phyloP scores from a whole-genome alignment of 2,888 invertebrate species.

The Spodoptera picta region DNA sequence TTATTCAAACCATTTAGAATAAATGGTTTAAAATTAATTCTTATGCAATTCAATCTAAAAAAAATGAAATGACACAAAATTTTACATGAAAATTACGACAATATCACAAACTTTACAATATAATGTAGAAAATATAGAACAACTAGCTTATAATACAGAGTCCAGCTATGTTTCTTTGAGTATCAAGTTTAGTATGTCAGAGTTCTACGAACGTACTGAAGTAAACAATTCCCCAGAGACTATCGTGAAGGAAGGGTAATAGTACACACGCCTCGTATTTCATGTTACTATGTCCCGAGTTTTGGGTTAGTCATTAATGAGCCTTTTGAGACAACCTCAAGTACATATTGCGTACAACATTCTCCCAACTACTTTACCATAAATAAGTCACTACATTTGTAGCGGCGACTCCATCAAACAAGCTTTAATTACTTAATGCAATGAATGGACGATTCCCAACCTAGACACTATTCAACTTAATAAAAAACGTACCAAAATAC shows the following conservation, averaged over 20 bases:
- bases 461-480: constrained; percentile 24
- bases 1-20: no score
- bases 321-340: constrained; percentile 44
- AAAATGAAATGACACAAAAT: no score
- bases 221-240: constrained; percentile 43
- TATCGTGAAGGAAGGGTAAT: constrained; percentile 41
- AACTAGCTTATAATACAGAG: background rate
- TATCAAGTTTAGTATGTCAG: background rate
- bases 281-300: constrained; percentile 52
- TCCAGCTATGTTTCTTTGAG: constrained; percentile 1
- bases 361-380: constrained; percentile 14
- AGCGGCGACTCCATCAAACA: constrained; percentile 18
- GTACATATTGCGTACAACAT: constrained; percentile 24
- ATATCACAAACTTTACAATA: background rate
- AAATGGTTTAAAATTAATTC: no score
- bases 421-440: constrained; percentile 33
- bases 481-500: constrained; percentile 15
- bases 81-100: no score
- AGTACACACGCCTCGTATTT: constrained; percentile 47
- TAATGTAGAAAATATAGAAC: background rate
- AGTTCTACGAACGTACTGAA: constrained; percentile 21
- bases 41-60: no score
- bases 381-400: constrained; percentile 15
- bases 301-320: constrained; percentile 54
- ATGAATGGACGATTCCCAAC: background rate